A percentile compares a stretch with the other conserved stretches of the same genome.
Conservation (phyloP, 2,113 vertebrate species). For the Cricetomys ansorgei region DNA sequence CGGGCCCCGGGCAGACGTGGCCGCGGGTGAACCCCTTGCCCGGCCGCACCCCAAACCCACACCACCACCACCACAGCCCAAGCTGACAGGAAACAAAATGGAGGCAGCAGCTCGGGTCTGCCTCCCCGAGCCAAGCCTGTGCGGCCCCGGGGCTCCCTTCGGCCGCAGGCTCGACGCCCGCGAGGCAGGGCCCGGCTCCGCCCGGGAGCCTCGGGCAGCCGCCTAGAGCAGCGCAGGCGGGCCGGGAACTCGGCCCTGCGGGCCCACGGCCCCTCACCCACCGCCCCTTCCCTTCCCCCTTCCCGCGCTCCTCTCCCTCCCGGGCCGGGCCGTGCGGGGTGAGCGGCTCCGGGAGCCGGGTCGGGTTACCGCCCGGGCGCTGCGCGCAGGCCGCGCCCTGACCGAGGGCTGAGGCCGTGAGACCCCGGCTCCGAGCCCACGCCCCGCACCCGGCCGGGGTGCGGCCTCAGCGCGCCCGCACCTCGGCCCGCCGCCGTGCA, state of each 20-base stretch:
- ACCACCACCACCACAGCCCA: slow-evolving; percentile 75
- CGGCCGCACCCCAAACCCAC: slow-evolving; percentile 80
- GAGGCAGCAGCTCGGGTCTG: slow-evolving; percentile 81
- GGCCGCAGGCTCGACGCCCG: slow-evolving; percentile 77
- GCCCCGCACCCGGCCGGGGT: slow-evolving; percentile 35
- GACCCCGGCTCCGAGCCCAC: slow-evolving; percentile 70
- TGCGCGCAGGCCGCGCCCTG: slow-evolving; percentile 49
- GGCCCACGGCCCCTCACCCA: neutral
- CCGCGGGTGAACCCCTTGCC: slow-evolving; percentile 74
- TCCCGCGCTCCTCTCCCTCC: slow-evolving; percentile 56
- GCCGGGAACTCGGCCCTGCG: slow-evolving; percentile 26
- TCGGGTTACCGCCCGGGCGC: slow-evolving; percentile 74
- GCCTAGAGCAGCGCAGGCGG: slow-evolving; percentile 43
- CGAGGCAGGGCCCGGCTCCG: slow-evolving; percentile 44
- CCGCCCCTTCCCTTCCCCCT: slow-evolving; percentile 53
- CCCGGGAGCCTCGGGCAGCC: slow-evolving; percentile 43
- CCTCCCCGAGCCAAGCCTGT: slow-evolving; percentile 71
- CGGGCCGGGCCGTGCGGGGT: slow-evolving; percentile 69
- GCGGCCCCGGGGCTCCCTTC: slow-evolving; percentile 70
- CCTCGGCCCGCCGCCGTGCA: slow-evolving; percentile 66
- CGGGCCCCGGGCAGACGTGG: slow-evolving; percentile 61
- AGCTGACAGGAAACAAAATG: slow-evolving; percentile 84
- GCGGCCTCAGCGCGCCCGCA: slow-evolving; percentile 61
- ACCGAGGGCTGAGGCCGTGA: neutral
- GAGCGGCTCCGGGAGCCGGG: slow-evolving; percentile 68